Percentiles rank a stretch among this genome's conserved stretches.
Conservation (phyloP, 2,113 vertebrate genomes). For the Serinus canaria region DNA sequence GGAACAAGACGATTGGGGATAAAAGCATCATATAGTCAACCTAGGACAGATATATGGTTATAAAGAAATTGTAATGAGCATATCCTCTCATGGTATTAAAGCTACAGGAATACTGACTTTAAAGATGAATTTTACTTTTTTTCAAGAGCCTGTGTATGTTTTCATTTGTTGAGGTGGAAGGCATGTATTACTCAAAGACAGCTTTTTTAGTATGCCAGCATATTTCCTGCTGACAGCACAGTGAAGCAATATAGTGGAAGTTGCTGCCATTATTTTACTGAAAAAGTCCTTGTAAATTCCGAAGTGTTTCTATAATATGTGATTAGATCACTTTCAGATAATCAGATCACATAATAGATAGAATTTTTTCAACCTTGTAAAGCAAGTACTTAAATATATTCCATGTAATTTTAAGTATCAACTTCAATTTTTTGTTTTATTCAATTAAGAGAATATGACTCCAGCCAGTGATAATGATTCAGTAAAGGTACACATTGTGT, state of each 20-base stretch:
- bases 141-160: background rate
- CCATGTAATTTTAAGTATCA: background rate
- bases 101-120: slow-evolving; percentile 7
- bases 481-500: background rate
- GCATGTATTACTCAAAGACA: background rate
- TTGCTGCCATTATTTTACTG: slow-evolving; percentile 10
- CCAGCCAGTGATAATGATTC: background rate
- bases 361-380: background rate
- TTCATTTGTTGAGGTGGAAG: slow-evolving; percentile 26
- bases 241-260: slow-evolving; percentile 7
- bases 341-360: background rate
- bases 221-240: slow-evolving; percentile 16
- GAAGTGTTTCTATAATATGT: background rate
- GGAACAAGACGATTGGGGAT: too few species aligned
- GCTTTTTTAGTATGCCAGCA: background rate
- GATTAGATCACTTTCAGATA: slow-evolving; percentile 26
- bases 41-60: background rate
- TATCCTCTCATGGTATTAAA: background rate
- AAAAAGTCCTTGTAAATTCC: background rate
- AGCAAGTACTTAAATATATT: background rate
- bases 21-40: too few species aligned
- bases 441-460: background rate
- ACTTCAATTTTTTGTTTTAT: background rate
- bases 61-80: slow-evolving; percentile 8
- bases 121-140: slow-evolving; percentile 3